Evolutionary conservation across 2,113 vertebrate genomes (phyloP), one percentile per base, ranked within the genome.

Genomic region (Gallinago jamesoni): DNA sequence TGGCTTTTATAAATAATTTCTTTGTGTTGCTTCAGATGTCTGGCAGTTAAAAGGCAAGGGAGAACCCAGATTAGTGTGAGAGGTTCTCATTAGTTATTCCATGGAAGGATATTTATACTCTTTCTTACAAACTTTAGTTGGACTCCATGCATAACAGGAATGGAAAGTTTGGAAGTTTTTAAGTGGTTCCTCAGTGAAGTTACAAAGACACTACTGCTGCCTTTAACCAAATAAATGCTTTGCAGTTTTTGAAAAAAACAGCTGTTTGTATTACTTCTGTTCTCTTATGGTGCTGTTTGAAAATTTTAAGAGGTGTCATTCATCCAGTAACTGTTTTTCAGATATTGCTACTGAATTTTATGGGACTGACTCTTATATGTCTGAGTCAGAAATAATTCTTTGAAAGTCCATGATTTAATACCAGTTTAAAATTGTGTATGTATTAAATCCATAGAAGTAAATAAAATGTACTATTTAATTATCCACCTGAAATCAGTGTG

Each of bases 1-100:
- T 62, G 45, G 75, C 85, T 92, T 95, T 88, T 87, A 89, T 93
- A 93, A 95, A 95, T 96, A 20, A 66, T 96, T 91, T 91, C 39
- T 94, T 94, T 85, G 69, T 9, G 8, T 94, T 87, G 50, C 66
- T 91, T 96, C 69, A 79, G 53, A 81, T 91, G 57, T 79, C 79
- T 92, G 73, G 86, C 82, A 92, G 77, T 87, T 84, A 79, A 62
- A 80, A 94, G 41, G 10, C 72, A 72, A 43, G 55, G 76, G 96
- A 94, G 80, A 92, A 67, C 64, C 60, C 73, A 89, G 41, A 94
- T 91, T 82, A 93, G 50, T 93, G 73, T 92, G 66, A 90, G 72
- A 92, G 28, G 8, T 94, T 94, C 73, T 93, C 76, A 87, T 85
- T 90, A 92, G 90, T 96, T 87, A 82, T 95, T 94, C 57, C 74